Conservation (phyloP, 2,888 invertebrate genomes). For the Hypomecis atomaria region DNA sequence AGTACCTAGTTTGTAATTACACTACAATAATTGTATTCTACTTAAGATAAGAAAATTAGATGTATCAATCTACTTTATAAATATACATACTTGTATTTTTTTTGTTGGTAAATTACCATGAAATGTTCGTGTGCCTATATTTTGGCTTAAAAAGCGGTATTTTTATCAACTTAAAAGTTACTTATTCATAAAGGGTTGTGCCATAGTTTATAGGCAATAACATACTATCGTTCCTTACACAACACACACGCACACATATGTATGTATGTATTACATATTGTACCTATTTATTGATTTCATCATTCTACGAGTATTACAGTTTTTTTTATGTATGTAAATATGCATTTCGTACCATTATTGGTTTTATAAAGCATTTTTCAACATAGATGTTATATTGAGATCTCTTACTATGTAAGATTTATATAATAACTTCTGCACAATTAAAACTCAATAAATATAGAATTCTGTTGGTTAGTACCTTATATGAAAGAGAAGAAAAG, state of each 20-base stretch:
- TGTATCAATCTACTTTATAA: not conserved
- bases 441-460: too few relatives aligned
- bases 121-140: slow-evolving; percentile 13
- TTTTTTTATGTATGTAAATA: too few relatives aligned
- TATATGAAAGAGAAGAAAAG: too few relatives aligned
- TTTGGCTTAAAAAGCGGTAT: slow-evolving; percentile 28
- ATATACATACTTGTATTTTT: not conserved
- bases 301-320: not conserved
- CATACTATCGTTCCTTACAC: too few relatives aligned
- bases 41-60: not conserved
- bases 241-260: not conserved
- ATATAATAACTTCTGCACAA: too few relatives aligned
- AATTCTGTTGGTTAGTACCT: too few relatives aligned
- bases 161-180: slow-evolving; percentile 25
- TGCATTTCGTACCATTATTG: too few relatives aligned
- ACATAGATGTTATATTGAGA: too few relatives aligned
- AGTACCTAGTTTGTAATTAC: not conserved
- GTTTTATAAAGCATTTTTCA: too few relatives aligned
- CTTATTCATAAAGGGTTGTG: slow-evolving; percentile 19
- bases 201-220: slow-evolving; percentile 12
- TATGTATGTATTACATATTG: not conserved
- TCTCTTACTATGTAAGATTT: too few relatives aligned
- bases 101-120: not conserved
- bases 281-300: not conserved
- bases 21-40: too few relatives aligned